A percentile compares a stretch with the other conserved stretches of the same genome.
Conservation (phyloP, 2,888 invertebrate genomes). For the Rhodophaea formosa region DNA sequence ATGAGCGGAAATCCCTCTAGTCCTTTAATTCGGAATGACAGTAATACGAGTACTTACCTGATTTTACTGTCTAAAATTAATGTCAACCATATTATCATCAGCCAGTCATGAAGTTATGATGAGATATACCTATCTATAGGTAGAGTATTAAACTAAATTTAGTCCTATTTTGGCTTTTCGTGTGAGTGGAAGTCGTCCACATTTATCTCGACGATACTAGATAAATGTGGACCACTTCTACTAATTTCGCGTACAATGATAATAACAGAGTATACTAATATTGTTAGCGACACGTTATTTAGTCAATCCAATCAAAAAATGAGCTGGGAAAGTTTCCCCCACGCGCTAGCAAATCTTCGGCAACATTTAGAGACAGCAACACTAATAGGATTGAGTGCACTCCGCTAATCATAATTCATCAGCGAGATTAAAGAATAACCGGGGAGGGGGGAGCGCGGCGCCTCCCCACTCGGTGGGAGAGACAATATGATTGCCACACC, state of each 20-base stretch:
- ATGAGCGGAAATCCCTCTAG: conserved; percentile 31
- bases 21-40: not conserved
- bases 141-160: too few species aligned
- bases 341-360: conserved; percentile 51
- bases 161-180: too few species aligned
- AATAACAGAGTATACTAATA: not conserved
- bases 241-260: too few species aligned
- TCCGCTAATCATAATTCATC: conserved; percentile 81
- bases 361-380: conserved; percentile 54
- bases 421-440: conserved; percentile 79
- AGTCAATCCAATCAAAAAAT: conserved; percentile 16
- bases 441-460: conserved; percentile 44
- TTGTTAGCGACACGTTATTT: conserved; percentile 1
- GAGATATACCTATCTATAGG: too few species aligned
- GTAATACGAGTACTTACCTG: not conserved
- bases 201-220: too few species aligned
- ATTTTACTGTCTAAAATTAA: not conserved
- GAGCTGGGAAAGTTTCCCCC: conserved; percentile 15
- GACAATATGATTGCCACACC: conserved; percentile 80
- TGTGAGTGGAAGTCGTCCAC: too few species aligned
- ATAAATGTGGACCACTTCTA: too few species aligned
- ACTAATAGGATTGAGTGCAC: conserved; percentile 78
- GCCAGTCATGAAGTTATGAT: too few species aligned
- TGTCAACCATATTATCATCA: too few species aligned
- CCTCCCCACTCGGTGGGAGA: conserved; percentile 46